A percentile compares a stretch with the other conserved stretches of the same genome.
Evolutionary conservation across 2,113 vertebrate genomes (phyloP).

Genomic region (Hippocampus zosterae): DNA sequence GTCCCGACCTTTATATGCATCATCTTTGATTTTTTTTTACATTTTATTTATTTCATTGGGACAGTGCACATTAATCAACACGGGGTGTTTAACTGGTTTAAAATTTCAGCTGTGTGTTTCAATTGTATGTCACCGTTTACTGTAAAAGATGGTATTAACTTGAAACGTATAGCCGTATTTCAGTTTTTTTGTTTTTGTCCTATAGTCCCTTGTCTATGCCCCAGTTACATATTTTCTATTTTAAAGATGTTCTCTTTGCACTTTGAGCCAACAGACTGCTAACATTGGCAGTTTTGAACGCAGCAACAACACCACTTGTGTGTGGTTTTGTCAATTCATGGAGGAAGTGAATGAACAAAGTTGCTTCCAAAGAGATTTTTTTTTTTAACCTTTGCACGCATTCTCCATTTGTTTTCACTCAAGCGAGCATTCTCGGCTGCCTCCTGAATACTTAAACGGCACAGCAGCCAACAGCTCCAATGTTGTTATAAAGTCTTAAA

Average conservation of each 20-base stretch:
- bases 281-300: slow-evolving; percentile 29
- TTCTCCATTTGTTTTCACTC: slow-evolving; percentile 20
- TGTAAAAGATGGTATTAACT: neutral
- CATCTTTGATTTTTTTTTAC: neutral
- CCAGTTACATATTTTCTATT: slow-evolving; percentile 55
- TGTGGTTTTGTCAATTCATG: slow-evolving; percentile 9
- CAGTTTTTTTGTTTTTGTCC: neutral
- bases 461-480: neutral
- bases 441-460: slow-evolving; percentile 14
- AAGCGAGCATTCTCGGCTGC: neutral
- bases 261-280: slow-evolving; percentile 52
- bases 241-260: slow-evolving; percentile 34
- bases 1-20: neutral
- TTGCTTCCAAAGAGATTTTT: neutral
- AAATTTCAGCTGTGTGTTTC: neutral
- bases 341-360: slow-evolving; percentile 6
- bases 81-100: neutral
- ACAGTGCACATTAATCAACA: too few relatives aligned
- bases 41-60: too few relatives aligned
- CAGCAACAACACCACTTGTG: neutral
- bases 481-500: slow-evolving; percentile 6
- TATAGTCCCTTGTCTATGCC: slow-evolving; percentile 2
- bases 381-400: slow-evolving; percentile 9
- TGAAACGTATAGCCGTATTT: neutral
- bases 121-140: neutral